These are phyloP conservation scores for Pentamera pediparva DNA, from an alignment of 53 echinoderm and acorn worm genomes.

Conservation along the genomic window DNA sequence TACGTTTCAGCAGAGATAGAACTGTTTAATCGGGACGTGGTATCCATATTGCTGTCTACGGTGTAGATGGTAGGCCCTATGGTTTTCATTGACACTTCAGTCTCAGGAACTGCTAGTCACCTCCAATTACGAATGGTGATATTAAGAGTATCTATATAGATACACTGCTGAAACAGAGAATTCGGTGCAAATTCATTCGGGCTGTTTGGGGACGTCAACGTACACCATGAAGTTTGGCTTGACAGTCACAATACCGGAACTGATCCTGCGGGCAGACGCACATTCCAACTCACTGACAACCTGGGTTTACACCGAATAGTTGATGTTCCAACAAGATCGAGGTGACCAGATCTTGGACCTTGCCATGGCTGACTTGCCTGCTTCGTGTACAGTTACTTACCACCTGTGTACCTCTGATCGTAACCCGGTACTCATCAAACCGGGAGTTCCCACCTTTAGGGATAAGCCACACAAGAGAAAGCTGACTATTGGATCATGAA, in stretches of 20 bases:
- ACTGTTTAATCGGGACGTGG: conserved; percentile 18
- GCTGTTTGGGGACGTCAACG: conserved; percentile 44
- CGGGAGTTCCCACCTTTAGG: conserved; percentile 26
- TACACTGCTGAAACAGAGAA: conserved; percentile 25
- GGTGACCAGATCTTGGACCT: neutral
- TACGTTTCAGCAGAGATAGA: conserved; percentile 44
- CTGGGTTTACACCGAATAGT: conserved; percentile 39
- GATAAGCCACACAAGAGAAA: conserved; percentile 48
- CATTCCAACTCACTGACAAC: conserved; percentile 15
- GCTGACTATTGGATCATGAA: conserved; percentile 50
- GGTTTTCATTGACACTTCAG: too few species aligned
- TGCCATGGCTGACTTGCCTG: too few species aligned
- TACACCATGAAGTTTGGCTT: conserved; percentile 52
- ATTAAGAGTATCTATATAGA: conserved; percentile 41
- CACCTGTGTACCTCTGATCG: conserved; percentile 45
- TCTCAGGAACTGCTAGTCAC: too few species aligned
- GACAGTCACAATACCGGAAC: conserved; percentile 41
- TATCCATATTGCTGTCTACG: conserved; percentile 45
- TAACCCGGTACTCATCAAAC: conserved; percentile 34
- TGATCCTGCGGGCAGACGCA: conserved; percentile 17
- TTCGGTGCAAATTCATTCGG: conserved; percentile 25
- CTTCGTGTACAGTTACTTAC: conserved; percentile 5
- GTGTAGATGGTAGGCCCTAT: conserved; percentile 33
- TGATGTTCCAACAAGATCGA: conserved; percentile 44
- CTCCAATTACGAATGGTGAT: conserved; percentile 50